Evolutionary conservation across 1,140 invertebrate genomes (phyloP), one percentile per base, ranked within the genome.

Genomic region (Aphelenchoides besseyi): DNA sequence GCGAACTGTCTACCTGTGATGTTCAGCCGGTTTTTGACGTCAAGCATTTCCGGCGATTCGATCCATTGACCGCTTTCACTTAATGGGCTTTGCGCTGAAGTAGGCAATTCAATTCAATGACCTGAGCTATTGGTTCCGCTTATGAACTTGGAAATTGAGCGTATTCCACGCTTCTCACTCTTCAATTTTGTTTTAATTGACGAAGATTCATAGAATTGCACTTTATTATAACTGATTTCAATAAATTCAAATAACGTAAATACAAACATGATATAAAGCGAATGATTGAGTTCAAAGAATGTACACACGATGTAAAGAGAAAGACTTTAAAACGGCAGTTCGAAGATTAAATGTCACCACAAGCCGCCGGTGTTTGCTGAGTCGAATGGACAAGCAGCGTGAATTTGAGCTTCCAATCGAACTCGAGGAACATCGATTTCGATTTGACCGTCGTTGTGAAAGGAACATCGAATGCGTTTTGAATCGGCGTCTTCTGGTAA

Each of bases 401-500:
- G 55, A 23, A 59, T 8, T 28, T 33, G 5, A 5, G 55, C 26
- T 23, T 59, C 55, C 5, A 59, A 59, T 5, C 23, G 5, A 5
- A 59, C 23, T 12, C 18, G 55, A 33, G 5, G 55, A 5, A 59
- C 18, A 33, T 5, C 5, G 18, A 59, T 59, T 12, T 5, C 5
- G 55, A 59, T 5, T 33, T 18, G 55, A 23, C 18, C 18, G 55
- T 33, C 32, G 55, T 23, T 5, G 5, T 18, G 5, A 33, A 59
- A 5, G 5, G 5, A 12, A 23, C 55, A 59, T 5, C 5, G 18
- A 33, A 59, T 59, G 26, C 18, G 5, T 8, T 18, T 59, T 5
- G 55, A 59, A 23, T 59, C 55, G 18, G 18, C 55, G 55, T 59
- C 18, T 33, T 59, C 55, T 8, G 55, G 55, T 33, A 59, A 33